These are phyloP conservation scores for Lepidocyrtoides sp. DNA, from an alignment of 2,888 invertebrate genomes.

Conservation along the genomic window DNA sequence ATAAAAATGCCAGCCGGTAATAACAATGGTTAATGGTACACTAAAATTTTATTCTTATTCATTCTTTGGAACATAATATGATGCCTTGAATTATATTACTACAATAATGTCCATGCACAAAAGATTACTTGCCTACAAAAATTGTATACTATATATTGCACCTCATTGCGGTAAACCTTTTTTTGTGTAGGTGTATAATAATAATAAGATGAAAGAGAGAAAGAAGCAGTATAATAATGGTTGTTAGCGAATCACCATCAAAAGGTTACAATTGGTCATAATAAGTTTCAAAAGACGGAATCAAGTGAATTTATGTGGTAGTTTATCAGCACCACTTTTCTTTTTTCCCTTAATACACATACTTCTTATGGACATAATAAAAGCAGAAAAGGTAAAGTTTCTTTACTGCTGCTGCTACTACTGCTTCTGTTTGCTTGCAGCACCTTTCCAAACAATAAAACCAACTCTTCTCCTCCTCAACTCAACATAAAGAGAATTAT, in stretches of 20 bases:
- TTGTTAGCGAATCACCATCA: slow-evolving; percentile 50
- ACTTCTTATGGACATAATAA: background rate
- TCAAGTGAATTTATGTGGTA: slow-evolving; percentile 63
- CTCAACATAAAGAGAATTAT: too few species aligned
- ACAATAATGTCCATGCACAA: too few species aligned
- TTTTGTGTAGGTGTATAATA: background rate
- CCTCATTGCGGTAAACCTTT: background rate
- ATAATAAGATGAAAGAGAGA: background rate
- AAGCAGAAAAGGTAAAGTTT: background rate
- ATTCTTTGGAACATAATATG: background rate
- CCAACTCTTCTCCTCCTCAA: too few species aligned
- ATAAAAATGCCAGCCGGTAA: background rate
- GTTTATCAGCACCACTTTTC: slow-evolving; percentile 59
- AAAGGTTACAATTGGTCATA: slow-evolving; percentile 68
- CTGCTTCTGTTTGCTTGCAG: background rate
- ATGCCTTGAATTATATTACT: background rate
- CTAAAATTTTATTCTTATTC: background rate
- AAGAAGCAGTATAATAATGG: slow-evolving; percentile 36
- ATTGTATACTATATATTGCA: too few species aligned
- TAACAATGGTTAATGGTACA: background rate
- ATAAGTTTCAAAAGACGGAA: slow-evolving; percentile 54
- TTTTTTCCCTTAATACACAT: background rate
- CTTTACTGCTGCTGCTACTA: background rate
- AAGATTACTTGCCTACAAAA: too few species aligned
- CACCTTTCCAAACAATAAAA: background rate